Percentiles rank a stretch among this genome's conserved stretches.
Evolutionary conservation across 1,140 invertebrate species (phyloP).

Genomic region (Macrosteles quadrilineatus): DNA sequence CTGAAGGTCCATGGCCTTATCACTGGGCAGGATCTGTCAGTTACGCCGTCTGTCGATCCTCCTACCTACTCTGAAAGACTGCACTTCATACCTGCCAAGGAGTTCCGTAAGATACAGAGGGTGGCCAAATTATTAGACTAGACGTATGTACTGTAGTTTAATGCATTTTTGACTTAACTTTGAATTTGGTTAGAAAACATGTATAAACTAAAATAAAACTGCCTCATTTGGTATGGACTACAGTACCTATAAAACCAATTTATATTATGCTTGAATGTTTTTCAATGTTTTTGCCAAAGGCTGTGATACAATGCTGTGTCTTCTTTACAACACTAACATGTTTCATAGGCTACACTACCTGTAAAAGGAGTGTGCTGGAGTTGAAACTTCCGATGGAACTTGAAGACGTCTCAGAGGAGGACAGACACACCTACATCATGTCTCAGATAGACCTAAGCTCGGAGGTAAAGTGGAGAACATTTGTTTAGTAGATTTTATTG

Average conservation of each 20-base stretch:
- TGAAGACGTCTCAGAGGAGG: constrained; percentile 56
- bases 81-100: constrained; percentile 56
- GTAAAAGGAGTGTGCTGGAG: constrained; percentile 60
- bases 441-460: constrained; percentile 64
- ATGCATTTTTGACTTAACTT: too few species aligned
- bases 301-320: too few species aligned
- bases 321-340: too few species aligned
- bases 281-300: too few species aligned
- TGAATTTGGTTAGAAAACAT: too few species aligned
- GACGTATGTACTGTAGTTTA: too few species aligned
- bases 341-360: constrained; percentile 57
- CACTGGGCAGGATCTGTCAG: constrained; percentile 41
- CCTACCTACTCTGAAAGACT: constrained; percentile 49
- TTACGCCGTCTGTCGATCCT: constrained; percentile 38
- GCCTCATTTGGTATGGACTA: constrained; percentile 43
- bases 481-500: constrained; percentile 46
- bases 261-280: too few species aligned
- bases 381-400: constrained; percentile 63
- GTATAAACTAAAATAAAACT: too few species aligned
- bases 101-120: constrained; percentile 61
- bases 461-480: background rate
- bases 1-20: constrained; percentile 41
- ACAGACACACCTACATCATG: constrained; percentile 64
- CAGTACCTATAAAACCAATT: constrained; percentile 46
- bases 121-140: too few species aligned